phyloP scores from a whole-genome alignment of 1,140 invertebrate genomes.

The Magallana ariakensis region DNA sequence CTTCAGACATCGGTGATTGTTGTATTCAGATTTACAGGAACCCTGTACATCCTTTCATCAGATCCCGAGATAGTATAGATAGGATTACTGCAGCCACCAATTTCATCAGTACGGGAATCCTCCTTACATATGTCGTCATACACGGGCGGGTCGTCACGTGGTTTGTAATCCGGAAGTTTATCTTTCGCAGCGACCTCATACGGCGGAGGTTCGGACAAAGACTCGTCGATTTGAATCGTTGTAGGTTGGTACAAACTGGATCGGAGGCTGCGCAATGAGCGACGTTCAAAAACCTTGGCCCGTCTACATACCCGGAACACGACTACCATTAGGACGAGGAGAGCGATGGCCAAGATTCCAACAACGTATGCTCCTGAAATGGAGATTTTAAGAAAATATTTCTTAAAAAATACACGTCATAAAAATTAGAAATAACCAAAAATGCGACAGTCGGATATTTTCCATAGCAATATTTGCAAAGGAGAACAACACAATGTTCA shows the following conservation, averaged over 20 bases:
- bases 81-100: not conserved
- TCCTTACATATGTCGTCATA: not conserved
- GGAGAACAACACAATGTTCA: too few species aligned
- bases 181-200: slow-evolving; percentile 42
- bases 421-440: too few species aligned
- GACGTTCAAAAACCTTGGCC: not conserved
- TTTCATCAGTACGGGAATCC: not conserved
- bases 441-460: too few species aligned
- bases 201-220: slow-evolving; percentile 19
- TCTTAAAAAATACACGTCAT: too few species aligned
- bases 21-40: not conserved
- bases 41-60: not conserved
- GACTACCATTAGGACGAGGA: slow-evolving; percentile 17
- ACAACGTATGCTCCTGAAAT: slow-evolving; percentile 23
- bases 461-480: too few species aligned
- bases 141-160: slow-evolving; percentile 39
- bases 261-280: not conserved
- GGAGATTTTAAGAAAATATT: not conserved
- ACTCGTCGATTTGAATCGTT: not conserved
- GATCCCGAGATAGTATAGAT: slow-evolving; percentile 11
- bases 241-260: too few species aligned
- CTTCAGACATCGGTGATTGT: not conserved
- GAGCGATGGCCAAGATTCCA: slow-evolving; percentile 10
- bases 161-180: slow-evolving; percentile 49
- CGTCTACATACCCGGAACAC: slow-evolving; percentile 14